phyloP scores from a whole-genome alignment of 2,888 invertebrate genomes.

The Pterostichus madidus region DNA sequence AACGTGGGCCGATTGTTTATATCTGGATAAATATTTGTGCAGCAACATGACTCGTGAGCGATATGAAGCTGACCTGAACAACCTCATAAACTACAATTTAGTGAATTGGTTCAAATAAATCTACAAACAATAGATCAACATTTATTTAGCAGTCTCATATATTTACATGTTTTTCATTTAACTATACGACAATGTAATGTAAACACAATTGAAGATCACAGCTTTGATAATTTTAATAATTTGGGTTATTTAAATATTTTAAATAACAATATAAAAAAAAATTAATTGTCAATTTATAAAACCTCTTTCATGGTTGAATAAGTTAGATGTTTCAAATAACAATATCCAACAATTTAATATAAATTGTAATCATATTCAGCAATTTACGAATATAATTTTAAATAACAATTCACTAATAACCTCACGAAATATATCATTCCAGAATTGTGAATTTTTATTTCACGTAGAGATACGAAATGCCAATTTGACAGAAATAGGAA shows the following conservation, averaged over 20 bases:
- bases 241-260: conserved; percentile 2
- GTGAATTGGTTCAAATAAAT: conserved; percentile 8
- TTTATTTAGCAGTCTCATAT: background rate
- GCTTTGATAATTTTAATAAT: background rate
- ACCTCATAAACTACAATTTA: background rate
- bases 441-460: background rate
- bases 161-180: background rate
- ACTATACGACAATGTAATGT: conserved; percentile 20
- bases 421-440: background rate
- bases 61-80: background rate
- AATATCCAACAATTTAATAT: conserved; percentile 31
- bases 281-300: background rate
- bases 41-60: background rate
- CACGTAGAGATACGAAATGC: background rate
- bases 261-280: conserved; percentile 8
- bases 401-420: background rate
- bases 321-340: background rate
- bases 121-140: background rate
- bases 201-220: background rate
- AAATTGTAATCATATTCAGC: background rate
- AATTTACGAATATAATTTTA: background rate
- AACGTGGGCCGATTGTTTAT: no score
- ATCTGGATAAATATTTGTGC: background rate
- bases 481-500: background rate
- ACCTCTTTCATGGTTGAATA: background rate